A percentile compares a stretch with the other conserved stretches of the same genome.
Evolutionary conservation across 1,140 invertebrate species (phyloP).

Genomic region (Phthorimaea operculella): DNA sequence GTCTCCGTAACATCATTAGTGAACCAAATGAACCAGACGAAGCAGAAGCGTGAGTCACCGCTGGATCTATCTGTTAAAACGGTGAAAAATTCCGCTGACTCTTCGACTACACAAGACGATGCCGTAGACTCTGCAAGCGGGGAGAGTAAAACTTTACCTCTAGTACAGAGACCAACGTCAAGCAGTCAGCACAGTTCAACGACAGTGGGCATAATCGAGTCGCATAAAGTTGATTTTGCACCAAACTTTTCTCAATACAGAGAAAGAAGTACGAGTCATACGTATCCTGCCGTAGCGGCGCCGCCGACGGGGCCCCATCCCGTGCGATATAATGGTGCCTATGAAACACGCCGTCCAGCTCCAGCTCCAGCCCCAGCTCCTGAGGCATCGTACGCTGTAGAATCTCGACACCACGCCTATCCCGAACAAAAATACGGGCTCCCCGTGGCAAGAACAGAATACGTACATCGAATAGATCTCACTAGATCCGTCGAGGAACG

Average conservation of each 20-base stretch:
- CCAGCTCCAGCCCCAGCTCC: neutral
- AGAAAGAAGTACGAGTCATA: slow-evolving; percentile 36
- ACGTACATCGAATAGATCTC: slow-evolving; percentile 63
- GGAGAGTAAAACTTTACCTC: slow-evolving; percentile 48
- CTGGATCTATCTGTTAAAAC: slow-evolving; percentile 88
- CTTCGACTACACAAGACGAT: slow-evolving; percentile 82
- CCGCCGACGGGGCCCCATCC: slow-evolving; percentile 24
- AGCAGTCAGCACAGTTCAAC: slow-evolving; percentile 31
- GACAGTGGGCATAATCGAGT: slow-evolving; percentile 46
- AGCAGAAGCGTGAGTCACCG: slow-evolving; percentile 76
- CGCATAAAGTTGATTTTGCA: slow-evolving; percentile 77
- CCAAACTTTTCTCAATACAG: slow-evolving; percentile 72
- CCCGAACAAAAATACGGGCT: slow-evolving; percentile 43
- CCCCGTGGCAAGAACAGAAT: slow-evolving; percentile 39
- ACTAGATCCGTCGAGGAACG: slow-evolving; percentile 49
- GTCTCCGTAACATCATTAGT: slow-evolving; percentile 62
- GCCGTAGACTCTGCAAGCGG: slow-evolving; percentile 57
- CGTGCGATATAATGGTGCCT: slow-evolving; percentile 43
- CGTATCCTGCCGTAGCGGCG: slow-evolving; percentile 21
- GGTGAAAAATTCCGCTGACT: slow-evolving; percentile 85
- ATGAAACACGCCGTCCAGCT: slow-evolving; percentile 31
- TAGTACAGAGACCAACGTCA: slow-evolving; percentile 38
- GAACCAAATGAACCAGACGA: slow-evolving; percentile 61
- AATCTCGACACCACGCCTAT: slow-evolving; percentile 44
- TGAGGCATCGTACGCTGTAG: slow-evolving; percentile 35